Evolutionary conservation across 2,113 vertebrate species (phyloP).

Genomic region (Marcusenius ussheri): DNA sequence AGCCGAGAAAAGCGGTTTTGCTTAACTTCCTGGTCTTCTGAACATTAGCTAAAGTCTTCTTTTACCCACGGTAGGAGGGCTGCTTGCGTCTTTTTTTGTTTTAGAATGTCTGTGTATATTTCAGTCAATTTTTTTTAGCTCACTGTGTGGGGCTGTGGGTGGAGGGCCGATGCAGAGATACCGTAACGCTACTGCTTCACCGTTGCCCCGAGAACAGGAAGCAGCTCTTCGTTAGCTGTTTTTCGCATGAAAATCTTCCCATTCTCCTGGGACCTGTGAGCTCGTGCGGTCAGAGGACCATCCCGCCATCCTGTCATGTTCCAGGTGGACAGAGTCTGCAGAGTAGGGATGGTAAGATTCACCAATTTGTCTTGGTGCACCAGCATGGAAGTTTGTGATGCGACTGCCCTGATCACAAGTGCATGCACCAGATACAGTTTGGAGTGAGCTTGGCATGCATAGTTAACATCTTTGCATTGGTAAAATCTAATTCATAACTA

Average conservation of each 20-base stretch:
- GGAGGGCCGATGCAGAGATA: background rate
- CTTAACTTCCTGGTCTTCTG: background rate
- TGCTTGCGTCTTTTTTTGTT: background rate
- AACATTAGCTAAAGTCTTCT: background rate
- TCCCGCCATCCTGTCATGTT: background rate
- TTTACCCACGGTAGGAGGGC: background rate
- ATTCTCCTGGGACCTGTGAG: slow-evolving; percentile 35
- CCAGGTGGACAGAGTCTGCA: background rate
- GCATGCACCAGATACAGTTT: background rate
- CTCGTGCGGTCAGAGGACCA: background rate
- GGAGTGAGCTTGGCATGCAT: background rate
- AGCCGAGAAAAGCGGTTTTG: background rate
- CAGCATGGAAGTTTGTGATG: background rate
- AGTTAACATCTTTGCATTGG: background rate
- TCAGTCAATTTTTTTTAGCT: background rate
- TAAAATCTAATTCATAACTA: background rate
- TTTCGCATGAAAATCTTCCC: slow-evolving; percentile 30
- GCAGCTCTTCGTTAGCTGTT: slow-evolving; percentile 22
- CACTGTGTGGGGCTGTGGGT: background rate
- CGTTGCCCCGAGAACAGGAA: background rate
- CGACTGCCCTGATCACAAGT: background rate
- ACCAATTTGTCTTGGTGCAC: background rate
- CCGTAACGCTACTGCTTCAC: too few relatives aligned
- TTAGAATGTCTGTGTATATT: background rate
- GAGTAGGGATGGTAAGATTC: background rate